Conservation (phyloP, 2,797 vertebrate species). For the Spea hammondii region DNA sequence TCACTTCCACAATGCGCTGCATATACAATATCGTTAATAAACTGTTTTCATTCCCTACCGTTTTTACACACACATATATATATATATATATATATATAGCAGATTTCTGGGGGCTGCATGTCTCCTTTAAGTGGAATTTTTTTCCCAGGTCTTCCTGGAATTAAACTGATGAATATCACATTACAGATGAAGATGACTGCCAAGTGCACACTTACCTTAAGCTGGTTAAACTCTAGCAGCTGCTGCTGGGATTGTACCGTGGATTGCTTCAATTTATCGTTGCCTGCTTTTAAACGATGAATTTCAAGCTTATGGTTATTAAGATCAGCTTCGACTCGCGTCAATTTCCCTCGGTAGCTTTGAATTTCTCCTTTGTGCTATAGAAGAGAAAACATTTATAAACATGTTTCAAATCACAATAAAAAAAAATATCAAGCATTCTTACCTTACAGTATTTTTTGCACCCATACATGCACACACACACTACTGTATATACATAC, state of each 20-base stretch:
- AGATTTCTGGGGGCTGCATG: too few species aligned
- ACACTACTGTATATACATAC: too few species aligned
- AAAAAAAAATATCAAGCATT: too few species aligned
- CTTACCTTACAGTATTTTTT: too few species aligned
- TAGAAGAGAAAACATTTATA: slow-evolving; percentile 27
- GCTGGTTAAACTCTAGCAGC: slow-evolving; percentile 59
- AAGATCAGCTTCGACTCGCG: slow-evolving; percentile 56
- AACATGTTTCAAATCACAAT: neutral
- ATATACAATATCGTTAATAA: too few species aligned
- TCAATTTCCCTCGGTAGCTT: slow-evolving; percentile 57
- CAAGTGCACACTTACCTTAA: slow-evolving; percentile 57
- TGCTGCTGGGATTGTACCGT: slow-evolving; percentile 58
- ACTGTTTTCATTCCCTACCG: too few species aligned
- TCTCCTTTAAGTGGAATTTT: too few species aligned
- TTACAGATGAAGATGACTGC: neutral
- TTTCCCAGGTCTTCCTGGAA: too few species aligned
- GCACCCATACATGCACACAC: too few species aligned
- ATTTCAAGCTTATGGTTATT: slow-evolving; percentile 61
- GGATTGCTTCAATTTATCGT: slow-evolving; percentile 61
- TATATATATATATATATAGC: too few species aligned
- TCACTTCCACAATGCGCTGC: too few species aligned
- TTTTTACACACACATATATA: too few species aligned
- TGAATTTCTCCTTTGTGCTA: slow-evolving; percentile 64
- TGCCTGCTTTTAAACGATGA: slow-evolving; percentile 60
- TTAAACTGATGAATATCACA: neutral